Evolutionary conservation across 1,140 invertebrate species (phyloP), one percentile per base, ranked within the genome.

Genomic region (Pachyrhynchus sulphureomaculatus): DNA sequence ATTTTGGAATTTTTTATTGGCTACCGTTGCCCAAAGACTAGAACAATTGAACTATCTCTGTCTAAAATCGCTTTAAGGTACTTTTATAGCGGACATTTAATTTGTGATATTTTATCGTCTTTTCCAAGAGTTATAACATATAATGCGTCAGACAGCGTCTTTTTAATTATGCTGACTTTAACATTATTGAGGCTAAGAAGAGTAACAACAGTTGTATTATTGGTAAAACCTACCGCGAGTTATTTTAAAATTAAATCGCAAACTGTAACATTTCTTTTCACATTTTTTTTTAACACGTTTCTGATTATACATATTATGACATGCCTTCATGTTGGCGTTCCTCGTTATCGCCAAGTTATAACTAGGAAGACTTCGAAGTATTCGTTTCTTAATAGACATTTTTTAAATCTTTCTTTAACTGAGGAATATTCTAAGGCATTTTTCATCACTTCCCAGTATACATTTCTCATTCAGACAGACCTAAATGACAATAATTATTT

Each of bases 1-100:
- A 3, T 53, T 10, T 42, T 62, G 4, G 47, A 59, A 13, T 66
- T 62, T 34, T 54, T 53, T 23, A 63, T 57, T 32, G 65, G 65
- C 12, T 66, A 49, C 39, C 6, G 18, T 45, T 41, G 18, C n/a
- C 20, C 39, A 13, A 4, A 26, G 12, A 12, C 23, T 4, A 37
- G 47, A 55, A 17, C 18, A 10, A 12, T 62, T 23, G 44, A 59
- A 33, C 20, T 53, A 17, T 59, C 37, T 9, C 23, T 23, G n/a
- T 45, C 10, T 8, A 52, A 57, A 54, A 48, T 58, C 21, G 39
- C 47, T 23, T 34, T 33, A 32, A 29, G 15, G 13, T 59, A 54
- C 34, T 26, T 64, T 12, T 47, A 12, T 4, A 55, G 24, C 23
- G 49, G 55, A 3, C 32, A 36, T 23, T 44, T 53, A 26, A 47